Conservation (phyloP, 2,113 vertebrate species). For the Tragelaphus scriptus region DNA sequence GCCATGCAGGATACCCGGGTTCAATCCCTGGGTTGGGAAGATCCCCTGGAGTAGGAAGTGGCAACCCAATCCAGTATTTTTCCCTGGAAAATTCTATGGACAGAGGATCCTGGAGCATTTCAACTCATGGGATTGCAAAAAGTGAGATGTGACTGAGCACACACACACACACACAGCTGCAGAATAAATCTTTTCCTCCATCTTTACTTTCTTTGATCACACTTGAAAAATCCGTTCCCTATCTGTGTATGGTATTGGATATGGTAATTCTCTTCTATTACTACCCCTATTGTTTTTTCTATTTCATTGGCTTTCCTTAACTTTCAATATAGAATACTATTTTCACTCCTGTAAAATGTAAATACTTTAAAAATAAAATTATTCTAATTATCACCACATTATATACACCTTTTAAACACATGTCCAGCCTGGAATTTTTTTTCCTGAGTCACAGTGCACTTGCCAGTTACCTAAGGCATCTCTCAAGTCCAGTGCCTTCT, state of each 20-base stretch:
- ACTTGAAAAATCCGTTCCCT: neutral
- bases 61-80: neutral
- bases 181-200: neutral
- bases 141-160: neutral
- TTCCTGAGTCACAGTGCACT: neutral
- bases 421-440: neutral
- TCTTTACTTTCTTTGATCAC: neutral
- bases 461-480: neutral
- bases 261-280: neutral
- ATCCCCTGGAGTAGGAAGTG: neutral
- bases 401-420: neutral
- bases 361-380: neutral
- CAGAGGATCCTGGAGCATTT: neutral
- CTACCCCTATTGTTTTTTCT: neutral
- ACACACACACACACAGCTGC: neutral
- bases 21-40: neutral
- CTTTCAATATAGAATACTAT: neutral
- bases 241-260: neutral
- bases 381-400: neutral
- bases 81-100: neutral
- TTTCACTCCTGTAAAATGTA: neutral
- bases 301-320: neutral
- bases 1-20: accelerated
- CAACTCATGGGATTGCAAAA: neutral
- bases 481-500: neutral